These are phyloP conservation scores for Athalia circularis DNA, from an alignment of 2,888 invertebrate species.

Conservation along the genomic window DNA sequence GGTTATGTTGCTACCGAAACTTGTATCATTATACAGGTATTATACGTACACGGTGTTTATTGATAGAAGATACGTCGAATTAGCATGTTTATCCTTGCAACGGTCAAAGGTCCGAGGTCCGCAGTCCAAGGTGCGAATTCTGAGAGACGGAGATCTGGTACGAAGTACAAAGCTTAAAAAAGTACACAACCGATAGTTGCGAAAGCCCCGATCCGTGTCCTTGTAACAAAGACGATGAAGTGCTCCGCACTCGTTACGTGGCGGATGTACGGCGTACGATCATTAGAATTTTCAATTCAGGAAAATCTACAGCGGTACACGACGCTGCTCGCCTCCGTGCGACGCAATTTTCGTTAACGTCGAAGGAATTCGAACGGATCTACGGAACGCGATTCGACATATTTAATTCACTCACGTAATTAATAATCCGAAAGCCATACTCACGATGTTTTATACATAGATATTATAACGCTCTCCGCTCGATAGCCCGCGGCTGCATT, in stretches of 20 bases:
- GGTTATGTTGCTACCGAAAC: background rate
- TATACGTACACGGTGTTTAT: background rate
- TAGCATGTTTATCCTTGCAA: constrained; percentile 14
- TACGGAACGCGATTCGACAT: background rate
- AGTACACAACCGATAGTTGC: background rate
- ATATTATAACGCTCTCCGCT: too few species aligned
- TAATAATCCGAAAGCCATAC: background rate
- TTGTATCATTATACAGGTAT: background rate
- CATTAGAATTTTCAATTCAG: too few species aligned
- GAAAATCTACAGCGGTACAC: too few species aligned
- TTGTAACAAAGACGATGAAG: background rate
- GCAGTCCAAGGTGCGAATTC: background rate
- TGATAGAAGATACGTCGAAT: constrained; percentile 8
- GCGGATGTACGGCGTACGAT: background rate
- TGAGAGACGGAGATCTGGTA: background rate
- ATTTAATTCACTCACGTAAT: constrained; percentile 8
- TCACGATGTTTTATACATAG: background rate
- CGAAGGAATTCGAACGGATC: background rate
- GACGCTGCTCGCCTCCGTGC: too few species aligned
- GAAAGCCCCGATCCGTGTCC: background rate
- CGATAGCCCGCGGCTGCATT: too few species aligned
- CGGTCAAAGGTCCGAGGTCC: constrained; percentile 27
- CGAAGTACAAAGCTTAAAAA: background rate
- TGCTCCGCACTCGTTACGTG: background rate
- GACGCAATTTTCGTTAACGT: background rate